Conservation (phyloP, 2,113 vertebrate species). For the Psittacula cyanocephala region DNA sequence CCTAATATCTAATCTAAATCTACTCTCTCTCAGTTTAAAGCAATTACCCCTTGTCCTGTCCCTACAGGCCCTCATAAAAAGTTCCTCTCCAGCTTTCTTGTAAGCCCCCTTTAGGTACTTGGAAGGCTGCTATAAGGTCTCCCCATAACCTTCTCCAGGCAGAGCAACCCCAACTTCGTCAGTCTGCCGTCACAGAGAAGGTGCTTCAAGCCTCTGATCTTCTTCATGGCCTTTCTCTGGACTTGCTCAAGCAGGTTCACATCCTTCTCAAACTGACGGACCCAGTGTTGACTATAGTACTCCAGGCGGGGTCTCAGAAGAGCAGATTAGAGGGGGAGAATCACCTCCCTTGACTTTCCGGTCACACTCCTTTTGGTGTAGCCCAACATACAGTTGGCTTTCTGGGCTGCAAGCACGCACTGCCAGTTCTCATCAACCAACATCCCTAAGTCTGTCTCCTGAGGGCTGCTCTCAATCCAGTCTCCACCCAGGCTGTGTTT, state of each 20-base stretch:
- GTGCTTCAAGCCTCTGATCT: not conserved
- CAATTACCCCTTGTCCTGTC: not conserved
- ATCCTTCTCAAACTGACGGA: not conserved
- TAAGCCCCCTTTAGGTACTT: not conserved
- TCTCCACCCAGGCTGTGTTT: not conserved
- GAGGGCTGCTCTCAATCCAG: not conserved
- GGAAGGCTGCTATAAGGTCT: not conserved
- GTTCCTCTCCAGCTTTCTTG: not conserved
- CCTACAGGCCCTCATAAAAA: not conserved
- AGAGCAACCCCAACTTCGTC: rapidly evolving
- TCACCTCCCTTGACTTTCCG: not conserved
- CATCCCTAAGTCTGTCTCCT: not conserved
- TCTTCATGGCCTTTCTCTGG: not conserved
- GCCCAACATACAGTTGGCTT: not conserved
- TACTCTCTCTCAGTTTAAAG: not conserved
- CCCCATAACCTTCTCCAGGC: not conserved
- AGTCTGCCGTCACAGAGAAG: not conserved
- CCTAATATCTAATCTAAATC: not conserved
- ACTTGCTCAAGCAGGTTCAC: not conserved
- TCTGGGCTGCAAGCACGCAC: not conserved
- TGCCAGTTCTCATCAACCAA: not conserved
- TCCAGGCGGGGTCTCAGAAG: not conserved
- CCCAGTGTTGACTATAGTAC: not conserved
- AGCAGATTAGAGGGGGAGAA: not conserved
- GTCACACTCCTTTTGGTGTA: not conserved